phyloP scores from a whole-genome alignment of 2,888 invertebrate species.

The Fragum sueziense region DNA sequence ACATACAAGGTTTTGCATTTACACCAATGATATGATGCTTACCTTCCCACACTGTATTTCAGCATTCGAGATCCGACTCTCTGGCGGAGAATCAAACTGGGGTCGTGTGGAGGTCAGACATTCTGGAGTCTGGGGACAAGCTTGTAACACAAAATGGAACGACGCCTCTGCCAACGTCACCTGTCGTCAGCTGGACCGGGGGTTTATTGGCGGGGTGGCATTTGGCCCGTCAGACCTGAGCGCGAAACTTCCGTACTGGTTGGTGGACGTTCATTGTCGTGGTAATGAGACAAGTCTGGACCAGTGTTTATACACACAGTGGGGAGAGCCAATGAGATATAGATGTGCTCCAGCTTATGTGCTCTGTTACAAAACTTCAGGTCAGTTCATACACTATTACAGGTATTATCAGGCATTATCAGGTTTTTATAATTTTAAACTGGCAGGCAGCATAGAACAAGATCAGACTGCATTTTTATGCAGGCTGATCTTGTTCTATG shows the following conservation, averaged over 20 bases:
- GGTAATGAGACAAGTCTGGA: slow-evolving; percentile 69
- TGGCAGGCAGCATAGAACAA: too few species aligned
- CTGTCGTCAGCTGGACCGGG: slow-evolving; percentile 67
- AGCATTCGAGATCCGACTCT: slow-evolving; percentile 67
- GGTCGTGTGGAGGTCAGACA: slow-evolving; percentile 87
- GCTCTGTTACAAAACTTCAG: slow-evolving; percentile 66
- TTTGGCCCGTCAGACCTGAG: slow-evolving; percentile 56
- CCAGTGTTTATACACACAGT: slow-evolving; percentile 62
- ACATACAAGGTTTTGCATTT: too few species aligned
- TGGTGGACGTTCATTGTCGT: slow-evolving; percentile 83
- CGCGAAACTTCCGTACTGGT: slow-evolving; percentile 70
- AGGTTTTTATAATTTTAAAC: neutral
- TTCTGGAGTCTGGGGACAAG: slow-evolving; percentile 87
- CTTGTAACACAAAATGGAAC: slow-evolving; percentile 89
- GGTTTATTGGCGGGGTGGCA: slow-evolving; percentile 67
- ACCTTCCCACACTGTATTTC: too few species aligned
- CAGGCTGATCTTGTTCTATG: too few species aligned
- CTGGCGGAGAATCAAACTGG: slow-evolving; percentile 60
- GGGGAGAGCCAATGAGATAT: slow-evolving; percentile 62
- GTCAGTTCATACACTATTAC: slow-evolving; percentile 37
- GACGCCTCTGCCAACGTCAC: slow-evolving; percentile 87
- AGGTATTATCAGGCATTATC: too few species aligned
- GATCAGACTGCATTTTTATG: too few species aligned
- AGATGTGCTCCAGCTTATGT: slow-evolving; percentile 63
- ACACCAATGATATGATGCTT: too few species aligned